phyloP scores from a whole-genome alignment of 2,113 vertebrate species.

The Micronisus gabar region DNA sequence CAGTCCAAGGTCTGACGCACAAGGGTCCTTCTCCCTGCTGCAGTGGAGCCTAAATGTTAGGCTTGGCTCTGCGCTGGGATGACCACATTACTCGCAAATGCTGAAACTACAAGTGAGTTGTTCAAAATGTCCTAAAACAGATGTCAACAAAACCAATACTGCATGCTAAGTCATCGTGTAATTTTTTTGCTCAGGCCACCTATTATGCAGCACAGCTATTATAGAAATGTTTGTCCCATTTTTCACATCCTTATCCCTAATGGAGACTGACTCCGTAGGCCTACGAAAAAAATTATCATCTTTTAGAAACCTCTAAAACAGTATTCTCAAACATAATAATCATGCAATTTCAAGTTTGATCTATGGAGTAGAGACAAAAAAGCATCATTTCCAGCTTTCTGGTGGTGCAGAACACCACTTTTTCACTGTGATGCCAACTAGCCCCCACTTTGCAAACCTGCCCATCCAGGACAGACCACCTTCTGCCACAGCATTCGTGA shows the following conservation, averaged over 20 bases:
- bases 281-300: background rate
- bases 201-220: background rate
- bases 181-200: background rate
- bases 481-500: background rate
- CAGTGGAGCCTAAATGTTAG: rapidly evolving
- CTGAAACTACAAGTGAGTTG: background rate
- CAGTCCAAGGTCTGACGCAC: background rate
- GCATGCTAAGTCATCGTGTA: background rate
- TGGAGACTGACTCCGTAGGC: background rate
- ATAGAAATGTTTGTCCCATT: background rate
- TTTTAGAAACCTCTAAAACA: background rate
- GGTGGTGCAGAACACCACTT: too few species aligned
- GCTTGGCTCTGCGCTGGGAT: background rate
- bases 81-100: background rate
- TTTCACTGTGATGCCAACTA: background rate
- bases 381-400: background rate
- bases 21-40: background rate
- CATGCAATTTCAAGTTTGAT: background rate
- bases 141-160: background rate
- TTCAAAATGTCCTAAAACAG: background rate
- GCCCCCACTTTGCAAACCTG: background rate
- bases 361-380: background rate
- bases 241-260: background rate
- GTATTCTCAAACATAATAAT: background rate
- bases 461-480: background rate